Conservation (phyloP, 2,113 vertebrate species). For the Todiramphus saurophagus region DNA sequence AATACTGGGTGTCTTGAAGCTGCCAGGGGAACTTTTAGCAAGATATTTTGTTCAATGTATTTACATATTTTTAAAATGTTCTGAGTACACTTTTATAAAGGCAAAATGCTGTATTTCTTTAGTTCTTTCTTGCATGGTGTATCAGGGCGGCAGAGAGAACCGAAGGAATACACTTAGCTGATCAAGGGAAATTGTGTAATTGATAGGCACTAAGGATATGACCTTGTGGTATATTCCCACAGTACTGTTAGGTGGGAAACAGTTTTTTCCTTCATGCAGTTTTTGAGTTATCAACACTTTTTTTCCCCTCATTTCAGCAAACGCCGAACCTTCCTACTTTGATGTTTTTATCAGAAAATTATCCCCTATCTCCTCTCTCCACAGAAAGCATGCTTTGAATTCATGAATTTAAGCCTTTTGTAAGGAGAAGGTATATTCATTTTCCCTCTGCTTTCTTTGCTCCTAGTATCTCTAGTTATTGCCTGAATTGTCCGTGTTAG, state of each 20-base stretch:
- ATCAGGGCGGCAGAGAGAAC: conserved; percentile 2
- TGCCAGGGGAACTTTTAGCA: conserved; percentile 55
- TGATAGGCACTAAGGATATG: conserved; percentile 26
- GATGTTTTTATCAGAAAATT: conserved; percentile 62
- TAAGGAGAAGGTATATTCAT: background rate
- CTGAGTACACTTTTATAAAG: background rate
- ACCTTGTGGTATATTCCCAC: conserved; percentile 46
- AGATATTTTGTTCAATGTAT: conserved; percentile 43
- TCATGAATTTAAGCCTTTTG: conserved; percentile 23
- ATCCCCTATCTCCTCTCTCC: conserved; percentile 18
- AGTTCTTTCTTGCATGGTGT: background rate
- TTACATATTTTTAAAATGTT: conserved; percentile 36
- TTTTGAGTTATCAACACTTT: background rate
- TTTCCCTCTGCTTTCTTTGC: conserved; percentile 1
- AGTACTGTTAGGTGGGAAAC: background rate
- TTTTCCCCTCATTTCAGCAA: background rate
- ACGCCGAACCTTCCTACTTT: conserved; percentile 3
- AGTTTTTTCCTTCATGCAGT: background rate
- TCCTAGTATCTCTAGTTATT: background rate
- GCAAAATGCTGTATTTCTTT: background rate
- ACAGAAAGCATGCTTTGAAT: conserved; percentile 42
- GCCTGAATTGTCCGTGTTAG: conserved; percentile 7
- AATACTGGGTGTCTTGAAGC: conserved; percentile 37
- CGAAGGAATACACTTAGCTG: background rate
- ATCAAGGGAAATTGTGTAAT: conserved; percentile 45